Conservation (phyloP, 92 coral and sea anemone species). For the Nematostella vectensis region DNA sequence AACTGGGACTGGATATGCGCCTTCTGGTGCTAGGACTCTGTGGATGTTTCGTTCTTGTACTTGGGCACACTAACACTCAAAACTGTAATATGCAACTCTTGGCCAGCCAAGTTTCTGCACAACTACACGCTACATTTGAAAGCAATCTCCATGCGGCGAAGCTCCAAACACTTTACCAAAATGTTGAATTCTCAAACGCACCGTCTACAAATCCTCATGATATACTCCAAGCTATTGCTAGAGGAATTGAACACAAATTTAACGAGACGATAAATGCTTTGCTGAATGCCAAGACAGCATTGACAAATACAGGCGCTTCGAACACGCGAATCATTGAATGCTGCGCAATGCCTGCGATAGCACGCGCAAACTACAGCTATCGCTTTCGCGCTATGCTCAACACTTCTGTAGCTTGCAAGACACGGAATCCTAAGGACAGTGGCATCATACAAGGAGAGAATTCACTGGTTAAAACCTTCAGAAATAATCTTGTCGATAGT, state of each 20-base stretch:
- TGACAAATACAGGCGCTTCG: neutral
- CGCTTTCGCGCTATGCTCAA: slow-evolving; percentile 10
- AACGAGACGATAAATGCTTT: slow-evolving; percentile 3
- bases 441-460: neutral
- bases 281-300: neutral
- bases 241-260: slow-evolving; percentile 1
- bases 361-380: neutral
- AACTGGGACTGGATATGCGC: neutral
- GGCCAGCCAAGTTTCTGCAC: slow-evolving; percentile 2
- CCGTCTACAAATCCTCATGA: neutral
- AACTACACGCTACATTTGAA: slow-evolving; percentile 1
- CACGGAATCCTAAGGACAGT: neutral
- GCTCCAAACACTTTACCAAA: slow-evolving; percentile 9
- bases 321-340: neutral
- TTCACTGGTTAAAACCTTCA: slow-evolving; percentile 7
- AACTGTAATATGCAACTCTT: neutral
- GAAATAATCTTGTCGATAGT: slow-evolving; percentile 20
- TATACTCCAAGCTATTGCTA: neutral
- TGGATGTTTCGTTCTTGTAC: neutral
- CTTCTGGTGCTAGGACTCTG: neutral
- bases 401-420: slow-evolving; percentile 10
- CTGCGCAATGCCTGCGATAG: neutral
- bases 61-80: neutral
- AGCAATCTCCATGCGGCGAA: neutral
- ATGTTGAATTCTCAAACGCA: neutral